These are phyloP conservation scores for Malacosoma neustria DNA, from an alignment of 2,888 invertebrate genomes.

Conservation along the genomic window DNA sequence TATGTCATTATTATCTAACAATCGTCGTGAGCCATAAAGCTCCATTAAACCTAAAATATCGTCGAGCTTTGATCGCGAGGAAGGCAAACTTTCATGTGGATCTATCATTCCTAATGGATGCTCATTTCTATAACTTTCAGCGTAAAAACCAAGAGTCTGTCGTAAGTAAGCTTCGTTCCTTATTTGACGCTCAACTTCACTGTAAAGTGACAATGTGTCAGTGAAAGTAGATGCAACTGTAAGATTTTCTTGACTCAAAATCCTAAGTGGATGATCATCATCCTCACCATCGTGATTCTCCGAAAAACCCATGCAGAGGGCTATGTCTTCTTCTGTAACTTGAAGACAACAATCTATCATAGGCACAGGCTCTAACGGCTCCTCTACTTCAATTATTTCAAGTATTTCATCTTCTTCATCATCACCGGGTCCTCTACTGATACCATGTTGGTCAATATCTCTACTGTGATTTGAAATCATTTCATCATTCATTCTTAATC, in stretches of 20 bases:
- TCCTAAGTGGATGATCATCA: slow-evolving; percentile 89
- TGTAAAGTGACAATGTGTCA: slow-evolving; percentile 80
- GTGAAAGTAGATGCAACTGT: slow-evolving; percentile 93
- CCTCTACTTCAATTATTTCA: slow-evolving; percentile 87
- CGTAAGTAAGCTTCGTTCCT: slow-evolving; percentile 76
- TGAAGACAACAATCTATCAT: slow-evolving; percentile 91
- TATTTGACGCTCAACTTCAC: slow-evolving; percentile 79
- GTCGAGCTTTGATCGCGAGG: slow-evolving; percentile 79
- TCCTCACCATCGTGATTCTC: slow-evolving; percentile 82
- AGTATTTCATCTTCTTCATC: slow-evolving; percentile 81
- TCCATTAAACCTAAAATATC: slow-evolving; percentile 88
- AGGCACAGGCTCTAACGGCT: slow-evolving; percentile 87
- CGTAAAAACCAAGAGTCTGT: slow-evolving; percentile 71
- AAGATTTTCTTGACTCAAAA: slow-evolving; percentile 92
- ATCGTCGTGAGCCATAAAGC: slow-evolving; percentile 85
- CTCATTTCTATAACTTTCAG: slow-evolving; percentile 62
- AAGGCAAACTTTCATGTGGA: slow-evolving; percentile 63
- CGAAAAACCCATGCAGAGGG: slow-evolving; percentile 84
- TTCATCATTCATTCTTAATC: slow-evolving; percentile 77
- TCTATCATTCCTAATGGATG: slow-evolving; percentile 45
- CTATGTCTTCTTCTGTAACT: slow-evolving; percentile 95
- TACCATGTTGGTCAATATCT: slow-evolving; percentile 64
- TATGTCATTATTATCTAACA: slow-evolving; percentile 79
- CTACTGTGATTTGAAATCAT: slow-evolving; percentile 71
- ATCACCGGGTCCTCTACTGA: slow-evolving; percentile 51